Evolutionary conservation across 2,888 invertebrate species (phyloP).

Genomic region (Thysanoteuthis rhombus): DNA sequence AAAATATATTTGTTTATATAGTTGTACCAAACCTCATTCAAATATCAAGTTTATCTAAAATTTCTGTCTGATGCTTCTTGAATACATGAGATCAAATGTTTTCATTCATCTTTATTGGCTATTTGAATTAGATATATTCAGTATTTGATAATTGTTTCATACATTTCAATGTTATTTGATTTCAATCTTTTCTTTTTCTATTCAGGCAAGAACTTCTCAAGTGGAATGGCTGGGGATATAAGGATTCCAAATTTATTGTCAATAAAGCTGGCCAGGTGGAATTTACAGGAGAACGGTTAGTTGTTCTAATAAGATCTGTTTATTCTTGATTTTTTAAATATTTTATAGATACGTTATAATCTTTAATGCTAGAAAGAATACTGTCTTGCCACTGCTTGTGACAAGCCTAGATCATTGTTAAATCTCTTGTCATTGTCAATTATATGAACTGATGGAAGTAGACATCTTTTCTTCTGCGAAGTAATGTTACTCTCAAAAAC

Average conservation of each 20-base stretch:
- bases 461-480: no score
- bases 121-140: neutral
- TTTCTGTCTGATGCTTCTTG: neutral
- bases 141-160: neutral
- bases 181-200: slow-evolving; percentile 31
- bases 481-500: no score
- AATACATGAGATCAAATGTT: neutral
- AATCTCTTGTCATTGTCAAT: no score
- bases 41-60: no score
- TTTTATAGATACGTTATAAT: no score
- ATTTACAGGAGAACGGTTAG: slow-evolving; percentile 86
- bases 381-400: no score
- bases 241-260: slow-evolving; percentile 86
- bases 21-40: neutral
- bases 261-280: slow-evolving; percentile 74
- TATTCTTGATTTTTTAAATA: neutral
- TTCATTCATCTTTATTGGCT: no score
- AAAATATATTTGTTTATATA: neutral
- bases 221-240: slow-evolving; percentile 99
- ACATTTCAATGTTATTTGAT: neutral
- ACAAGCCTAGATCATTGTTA: no score
- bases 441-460: no score
- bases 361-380: no score
- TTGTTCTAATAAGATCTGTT: neutral
- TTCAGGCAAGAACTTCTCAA: slow-evolving; percentile 88